A percentile compares a stretch with the other conserved stretches of the same genome.
Conservation (phyloP, 2,113 vertebrate species). For the Corythornis madagascariensis region DNA sequence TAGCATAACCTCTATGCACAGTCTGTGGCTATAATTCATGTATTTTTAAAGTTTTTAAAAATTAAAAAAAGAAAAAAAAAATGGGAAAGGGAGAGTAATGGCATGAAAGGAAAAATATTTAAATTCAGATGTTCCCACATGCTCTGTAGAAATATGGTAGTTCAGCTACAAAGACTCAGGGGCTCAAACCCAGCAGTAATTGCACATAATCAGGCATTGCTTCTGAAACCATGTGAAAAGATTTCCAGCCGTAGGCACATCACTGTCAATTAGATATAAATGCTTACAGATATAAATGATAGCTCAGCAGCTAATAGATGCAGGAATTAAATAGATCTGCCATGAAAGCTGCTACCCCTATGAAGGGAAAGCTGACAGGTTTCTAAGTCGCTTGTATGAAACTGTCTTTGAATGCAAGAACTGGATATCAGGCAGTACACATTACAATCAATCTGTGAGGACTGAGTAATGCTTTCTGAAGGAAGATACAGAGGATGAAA, state of each 20-base stretch:
- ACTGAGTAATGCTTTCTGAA: not conserved
- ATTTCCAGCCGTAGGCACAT: not conserved
- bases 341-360: not conserved
- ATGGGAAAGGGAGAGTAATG: not conserved
- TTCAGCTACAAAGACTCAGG: not conserved
- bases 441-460: not conserved
- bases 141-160: not conserved
- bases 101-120: not conserved
- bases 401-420: not conserved
- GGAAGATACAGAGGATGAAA: not conserved
- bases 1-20: not conserved
- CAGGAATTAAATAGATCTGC: not conserved
- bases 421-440: not conserved
- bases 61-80: not conserved
- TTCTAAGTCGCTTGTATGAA: accelerated
- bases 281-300: not conserved
- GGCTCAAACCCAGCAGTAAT: not conserved
- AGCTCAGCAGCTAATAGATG: not conserved
- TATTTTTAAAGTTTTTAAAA: not conserved
- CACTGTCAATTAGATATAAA: not conserved
- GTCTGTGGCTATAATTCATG: not conserved
- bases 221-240: not conserved
- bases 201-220: not conserved
- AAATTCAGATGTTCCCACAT: not conserved
- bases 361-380: not conserved